A percentile compares a stretch with the other conserved stretches of the same genome.
Evolutionary conservation across 2,888 invertebrate species (phyloP).

Genomic region (Tetragonisca angustula): DNA sequence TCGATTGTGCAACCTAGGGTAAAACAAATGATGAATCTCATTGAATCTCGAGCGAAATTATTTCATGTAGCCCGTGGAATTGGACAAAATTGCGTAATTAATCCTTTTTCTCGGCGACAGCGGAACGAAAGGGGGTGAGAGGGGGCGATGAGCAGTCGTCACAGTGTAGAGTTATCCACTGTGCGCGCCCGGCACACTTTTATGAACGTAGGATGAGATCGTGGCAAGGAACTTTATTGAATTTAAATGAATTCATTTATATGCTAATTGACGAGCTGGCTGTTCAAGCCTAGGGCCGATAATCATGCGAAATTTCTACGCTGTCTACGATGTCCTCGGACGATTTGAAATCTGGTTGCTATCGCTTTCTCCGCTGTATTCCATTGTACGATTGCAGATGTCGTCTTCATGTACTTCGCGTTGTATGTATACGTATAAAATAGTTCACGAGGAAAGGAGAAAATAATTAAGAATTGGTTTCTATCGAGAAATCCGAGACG

Average conservation of each 20-base stretch:
- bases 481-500: not conserved
- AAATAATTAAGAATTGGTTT: too few species aligned
- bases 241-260: constrained; percentile 66
- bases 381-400: too few species aligned
- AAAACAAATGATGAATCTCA: not conserved
- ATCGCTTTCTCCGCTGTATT: not conserved
- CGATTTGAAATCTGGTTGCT: not conserved
- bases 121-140: too few species aligned
- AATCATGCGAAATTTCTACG: too few species aligned
- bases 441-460: too few species aligned
- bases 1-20: not conserved
- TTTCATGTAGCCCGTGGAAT: not conserved
- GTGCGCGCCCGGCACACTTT: constrained; percentile 35
- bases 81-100: not conserved
- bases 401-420: too few species aligned
- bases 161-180: constrained; percentile 20
- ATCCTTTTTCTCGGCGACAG: not conserved
- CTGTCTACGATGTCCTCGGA: not conserved
- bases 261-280: constrained; percentile 50
- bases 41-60: not conserved
- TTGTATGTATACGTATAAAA: too few species aligned
- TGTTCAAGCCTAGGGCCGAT: not conserved
- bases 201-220: constrained; percentile 23
- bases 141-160: constrained; percentile 25
- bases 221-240: constrained; percentile 46